phyloP scores from a whole-genome alignment of 2,113 vertebrate species.

The Silurus glanis region DNA sequence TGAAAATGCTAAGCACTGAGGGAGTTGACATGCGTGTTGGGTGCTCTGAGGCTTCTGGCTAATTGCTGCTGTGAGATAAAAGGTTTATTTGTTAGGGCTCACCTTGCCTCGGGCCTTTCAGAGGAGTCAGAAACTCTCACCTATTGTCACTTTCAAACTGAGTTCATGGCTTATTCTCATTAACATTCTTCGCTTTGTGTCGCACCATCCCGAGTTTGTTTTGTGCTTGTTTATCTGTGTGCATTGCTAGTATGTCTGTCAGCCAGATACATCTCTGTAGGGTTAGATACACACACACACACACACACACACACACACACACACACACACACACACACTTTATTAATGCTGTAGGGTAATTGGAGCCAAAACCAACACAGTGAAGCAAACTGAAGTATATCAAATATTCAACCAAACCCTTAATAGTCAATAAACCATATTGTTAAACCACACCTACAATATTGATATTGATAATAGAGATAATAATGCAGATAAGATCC shows the following conservation, averaged over 20 bases:
- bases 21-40: constrained; percentile 33
- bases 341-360: background rate
- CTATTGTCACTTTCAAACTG: constrained; percentile 11
- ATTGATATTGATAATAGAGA: background rate
- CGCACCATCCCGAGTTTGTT: background rate
- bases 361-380: background rate
- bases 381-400: background rate
- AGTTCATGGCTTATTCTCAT: constrained; percentile 1
- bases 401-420: background rate
- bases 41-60: constrained; percentile 56
- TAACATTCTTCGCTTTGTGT: constrained; percentile 7
- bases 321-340: background rate
- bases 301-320: too few relatives aligned
- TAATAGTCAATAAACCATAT: background rate
- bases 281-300: background rate
- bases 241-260: background rate
- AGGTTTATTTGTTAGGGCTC: constrained; percentile 47
- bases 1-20: constrained; percentile 18
- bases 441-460: background rate
- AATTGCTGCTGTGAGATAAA: constrained; percentile 60
- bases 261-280: background rate
- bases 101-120: constrained; percentile 72
- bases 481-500: background rate
- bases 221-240: background rate
- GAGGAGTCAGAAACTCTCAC: constrained; percentile 52